Percentiles rank a stretch among this genome's conserved stretches.
phyloP scores from a whole-genome alignment of 1,140 invertebrate genomes.

The Drosophila nikananu region DNA sequence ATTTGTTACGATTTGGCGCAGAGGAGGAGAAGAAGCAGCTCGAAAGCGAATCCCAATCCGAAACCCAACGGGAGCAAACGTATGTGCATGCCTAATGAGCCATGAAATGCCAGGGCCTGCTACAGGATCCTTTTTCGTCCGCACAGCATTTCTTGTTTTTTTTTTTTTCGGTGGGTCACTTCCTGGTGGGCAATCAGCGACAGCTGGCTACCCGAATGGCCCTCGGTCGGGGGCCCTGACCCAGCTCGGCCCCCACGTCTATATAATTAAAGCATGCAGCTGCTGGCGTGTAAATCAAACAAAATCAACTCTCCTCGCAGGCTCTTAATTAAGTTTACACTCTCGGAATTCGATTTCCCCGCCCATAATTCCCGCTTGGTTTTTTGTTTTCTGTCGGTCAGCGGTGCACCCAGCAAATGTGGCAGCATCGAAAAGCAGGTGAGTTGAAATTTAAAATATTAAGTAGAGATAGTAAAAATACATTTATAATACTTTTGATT shows the following conservation, averaged over 20 bases:
- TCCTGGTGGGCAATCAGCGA: constrained; percentile 69
- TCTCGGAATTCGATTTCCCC: constrained; percentile 72
- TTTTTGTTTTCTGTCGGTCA: constrained; percentile 15
- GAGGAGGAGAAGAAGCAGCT: background rate
- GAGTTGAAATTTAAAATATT: background rate
- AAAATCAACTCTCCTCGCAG: constrained; percentile 70
- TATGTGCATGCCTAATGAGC: constrained; percentile 83
- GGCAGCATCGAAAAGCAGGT: constrained; percentile 9
- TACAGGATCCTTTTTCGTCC: constrained; percentile 27
- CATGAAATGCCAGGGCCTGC: constrained; percentile 69
- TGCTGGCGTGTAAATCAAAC: constrained; percentile 79
- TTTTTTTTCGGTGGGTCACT: constrained; percentile 42
- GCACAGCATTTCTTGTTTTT: background rate
- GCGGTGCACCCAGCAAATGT: constrained; percentile 35
- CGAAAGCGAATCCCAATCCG: constrained; percentile 7
- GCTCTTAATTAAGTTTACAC: constrained; percentile 82
- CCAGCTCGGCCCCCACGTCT: constrained; percentile 35
- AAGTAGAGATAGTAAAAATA: background rate
- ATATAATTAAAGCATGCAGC: constrained; percentile 59
- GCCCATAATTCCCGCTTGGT: constrained; percentile 54
- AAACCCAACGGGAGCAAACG: constrained; percentile 37
- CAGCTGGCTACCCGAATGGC: constrained; percentile 55
- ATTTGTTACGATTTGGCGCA: constrained; percentile 67
- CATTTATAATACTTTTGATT: background rate
- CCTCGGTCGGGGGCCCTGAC: constrained; percentile 17